A percentile compares a stretch with the other conserved stretches of the same genome.
These are phyloP conservation scores for Volucella inanis DNA, from an alignment of 2,888 invertebrate genomes.

Conservation along the genomic window DNA sequence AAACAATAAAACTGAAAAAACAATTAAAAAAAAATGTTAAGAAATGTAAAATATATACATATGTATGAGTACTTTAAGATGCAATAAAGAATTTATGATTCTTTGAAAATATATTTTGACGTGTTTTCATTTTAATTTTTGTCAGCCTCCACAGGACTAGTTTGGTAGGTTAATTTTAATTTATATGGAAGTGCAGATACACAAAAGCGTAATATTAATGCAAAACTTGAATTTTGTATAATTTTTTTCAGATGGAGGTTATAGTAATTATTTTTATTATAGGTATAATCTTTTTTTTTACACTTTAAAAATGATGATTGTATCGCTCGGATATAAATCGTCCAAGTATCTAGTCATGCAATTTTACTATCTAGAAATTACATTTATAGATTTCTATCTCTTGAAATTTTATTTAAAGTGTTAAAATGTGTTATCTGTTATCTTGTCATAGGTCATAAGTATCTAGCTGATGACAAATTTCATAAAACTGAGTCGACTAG, in stretches of 20 bases:
- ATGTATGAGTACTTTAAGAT: conserved; percentile 78
- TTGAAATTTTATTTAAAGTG: too few species aligned
- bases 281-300: not conserved
- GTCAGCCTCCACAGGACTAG: not conserved
- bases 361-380: too few species aligned
- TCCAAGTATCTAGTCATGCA: not conserved
- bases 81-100: conserved; percentile 83
- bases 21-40: conserved; percentile 75
- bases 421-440: too few species aligned
- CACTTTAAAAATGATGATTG: not conserved
- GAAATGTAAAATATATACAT: conserved; percentile 77
- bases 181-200: not conserved
- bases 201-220: not conserved
- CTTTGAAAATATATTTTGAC: conserved; percentile 78
- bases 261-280: not conserved
- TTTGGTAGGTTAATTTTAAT: conserved; percentile 18
- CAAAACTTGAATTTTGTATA: conserved; percentile 6
- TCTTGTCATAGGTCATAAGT: too few species aligned
- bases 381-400: too few species aligned
- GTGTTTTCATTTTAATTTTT: conserved; percentile 9
- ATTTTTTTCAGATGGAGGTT: not conserved
- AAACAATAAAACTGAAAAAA: conserved; percentile 67
- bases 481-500: too few species aligned
- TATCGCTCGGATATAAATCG: not conserved
- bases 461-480: too few species aligned